A percentile compares a stretch with the other conserved stretches of the same genome.
Conservation (phyloP, 2,888 invertebrate species). For the Drosophila falleni region DNA sequence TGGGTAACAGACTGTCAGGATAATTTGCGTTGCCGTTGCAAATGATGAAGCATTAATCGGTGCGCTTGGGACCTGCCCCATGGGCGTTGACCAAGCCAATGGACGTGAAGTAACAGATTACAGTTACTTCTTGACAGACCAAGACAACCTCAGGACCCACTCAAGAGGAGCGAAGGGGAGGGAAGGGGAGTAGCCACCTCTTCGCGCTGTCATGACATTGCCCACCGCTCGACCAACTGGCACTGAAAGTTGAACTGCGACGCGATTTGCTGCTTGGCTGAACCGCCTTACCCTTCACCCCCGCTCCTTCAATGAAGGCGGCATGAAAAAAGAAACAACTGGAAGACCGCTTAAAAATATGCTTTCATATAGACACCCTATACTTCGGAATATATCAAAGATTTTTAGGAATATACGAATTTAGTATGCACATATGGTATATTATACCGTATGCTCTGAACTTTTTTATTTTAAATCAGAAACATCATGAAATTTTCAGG, state of each 20-base stretch:
- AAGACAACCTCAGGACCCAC: conserved; percentile 21
- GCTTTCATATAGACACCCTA: neutral
- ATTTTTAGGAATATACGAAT: neutral
- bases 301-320: conserved; percentile 27
- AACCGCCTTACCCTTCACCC: conserved; percentile 27
- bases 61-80: conserved; percentile 57
- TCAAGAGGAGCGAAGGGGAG: neutral
- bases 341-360: neutral
- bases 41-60: conserved; percentile 74
- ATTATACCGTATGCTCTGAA: neutral
- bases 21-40: conserved; percentile 65
- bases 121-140: conserved; percentile 38
- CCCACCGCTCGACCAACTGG: conserved; percentile 29
- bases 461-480: neutral
- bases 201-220: conserved; percentile 23
- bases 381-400: neutral
- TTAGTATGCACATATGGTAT: too few species aligned
- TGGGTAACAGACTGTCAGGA: conserved; percentile 21
- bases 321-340: conserved; percentile 44
- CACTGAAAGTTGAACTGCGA: conserved; percentile 44
- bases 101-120: conserved; percentile 46
- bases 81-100: conserved; percentile 65
- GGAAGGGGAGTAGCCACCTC: neutral
- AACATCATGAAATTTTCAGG: neutral
- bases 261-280: conserved; percentile 77